Base-by-base conservation (phyloP, 2,888 invertebrate species). In the Folsomia manolachei region DNA sequence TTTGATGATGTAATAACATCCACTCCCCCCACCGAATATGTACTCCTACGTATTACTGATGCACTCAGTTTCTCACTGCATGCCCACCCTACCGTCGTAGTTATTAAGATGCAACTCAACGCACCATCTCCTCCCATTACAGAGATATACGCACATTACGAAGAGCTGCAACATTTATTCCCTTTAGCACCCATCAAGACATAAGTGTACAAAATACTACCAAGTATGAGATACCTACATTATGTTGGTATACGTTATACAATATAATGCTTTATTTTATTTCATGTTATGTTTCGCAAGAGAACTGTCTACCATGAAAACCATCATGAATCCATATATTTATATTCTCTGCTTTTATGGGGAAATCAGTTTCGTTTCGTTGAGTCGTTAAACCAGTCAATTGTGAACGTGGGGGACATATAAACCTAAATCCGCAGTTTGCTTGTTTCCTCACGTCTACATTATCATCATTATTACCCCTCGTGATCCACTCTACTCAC, bases 401-500 rank as follows among this genome's bases (percentile, higher is more conserved):
- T 39, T 39, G 39, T 39, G 39, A 39, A 39, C 39, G 39, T 39
- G 56, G 56, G 56, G 18, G 21, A 56, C 56, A 7, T 56, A 19
- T 21, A 56, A 56, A 56, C 19, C 19, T 14, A 56, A 56, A 56
- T 56, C 56, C 56, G 56, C 56, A 56, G 56, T 56, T 56, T 14
- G 21, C 7, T 56, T 56, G 56, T 56, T 56, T 56, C 56, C 18
- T 14, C 56, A 56, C 56, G 56, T 56, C 56, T 18, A 4, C 39
- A 39, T 39, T 39, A 39, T 56, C 56, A 56, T 56, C n/a, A 56
- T 56, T 56, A 56, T 56, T n/a, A 7, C 21, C 19, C 56, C 56
- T 39, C 39, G 39, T 39, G 39, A 39, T 39, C 39, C 39, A 39
- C 39, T 39, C n/a, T n/a, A n/a, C n/a, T n/a, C n/a, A n/a, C n/a